These are phyloP conservation scores for Paramisgurnus dabryanus DNA, from an alignment of 2,113 vertebrate species.

Conservation along the genomic window DNA sequence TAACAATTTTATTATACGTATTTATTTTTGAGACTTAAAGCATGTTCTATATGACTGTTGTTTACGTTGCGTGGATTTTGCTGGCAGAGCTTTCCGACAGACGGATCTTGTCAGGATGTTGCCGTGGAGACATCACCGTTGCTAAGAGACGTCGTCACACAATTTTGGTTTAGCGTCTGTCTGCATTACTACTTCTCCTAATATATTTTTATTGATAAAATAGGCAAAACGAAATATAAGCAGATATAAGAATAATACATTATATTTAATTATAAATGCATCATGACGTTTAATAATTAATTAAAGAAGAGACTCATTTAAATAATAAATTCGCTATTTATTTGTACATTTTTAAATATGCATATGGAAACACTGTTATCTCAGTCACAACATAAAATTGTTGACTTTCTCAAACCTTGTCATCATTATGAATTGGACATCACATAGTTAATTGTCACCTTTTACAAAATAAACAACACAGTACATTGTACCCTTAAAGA, in stretches of 20 bases:
- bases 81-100: conserved; percentile 19
- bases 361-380: not conserved
- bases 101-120: conserved; percentile 65
- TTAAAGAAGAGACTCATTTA: not conserved
- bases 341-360: not conserved
- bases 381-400: not conserved
- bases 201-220: too few species aligned
- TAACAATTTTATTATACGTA: not conserved
- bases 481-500: not conserved
- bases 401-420: not conserved
- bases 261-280: not conserved
- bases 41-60: not conserved
- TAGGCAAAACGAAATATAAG: too few species aligned
- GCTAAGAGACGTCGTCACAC: conserved; percentile 62
- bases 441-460: not conserved
- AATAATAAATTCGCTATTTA: not conserved
- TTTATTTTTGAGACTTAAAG: not conserved
- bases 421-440: not conserved
- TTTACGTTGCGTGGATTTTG: not conserved
- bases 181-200: not conserved
- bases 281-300: not conserved
- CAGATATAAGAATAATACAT: too few species aligned
- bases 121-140: conserved; percentile 74
- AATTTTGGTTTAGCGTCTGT: not conserved
- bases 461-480: not conserved